Base-by-base conservation (phyloP, 2,888 invertebrate genomes). In the Mayetiola destructor region DNA sequence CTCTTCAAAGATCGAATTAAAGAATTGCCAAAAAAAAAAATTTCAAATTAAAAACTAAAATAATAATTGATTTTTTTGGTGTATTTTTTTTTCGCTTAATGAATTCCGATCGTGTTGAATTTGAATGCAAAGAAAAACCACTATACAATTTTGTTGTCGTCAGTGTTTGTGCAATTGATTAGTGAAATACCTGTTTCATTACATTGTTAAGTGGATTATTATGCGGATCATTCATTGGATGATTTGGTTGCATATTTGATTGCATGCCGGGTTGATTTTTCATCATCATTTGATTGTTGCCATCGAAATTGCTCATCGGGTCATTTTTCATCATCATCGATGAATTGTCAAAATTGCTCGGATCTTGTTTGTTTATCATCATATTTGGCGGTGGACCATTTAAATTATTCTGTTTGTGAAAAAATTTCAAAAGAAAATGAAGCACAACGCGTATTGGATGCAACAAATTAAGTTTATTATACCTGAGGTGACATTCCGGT, bases 161-260 rank as follows among this genome's bases (percentile, higher is more conserved):
- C n/a, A n/a, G n/a, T n/a, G n/a, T n/a, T n/a, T n/a, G n/a, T n/a
- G n/a, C n/a, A n/a, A 48, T 48, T 48, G 27, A 27, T 27, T 27
- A 27, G 27, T 48, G 16, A 48, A 48, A 48, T 48, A 48, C 48
- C 48, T 48, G 48, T 48, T 48, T 48, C 48, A 48, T 48, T 27
- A 27, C 48, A 23, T 42, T 42, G 18, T 39, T 39, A 3, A 42
- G 21, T 12, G 42, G 42, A 42, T 23, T 42, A 12, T 42, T 42
- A n/a, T n/a, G n/a, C n/a, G n/a, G n/a, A n/a, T n/a, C n/a, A 21
- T 23, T 42, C 42, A 42, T 42, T 9, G 42, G 42, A 23, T 42
- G 42, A 23, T 42, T 42, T 9, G 42, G 42, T 12, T 23, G 23
- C 14, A 42, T 2, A 14, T 42, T 42, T 12, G 21, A 23, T 42